phyloP scores from a whole-genome alignment of 2,797 vertebrate species.

The Pangasius krempfi region DNA sequence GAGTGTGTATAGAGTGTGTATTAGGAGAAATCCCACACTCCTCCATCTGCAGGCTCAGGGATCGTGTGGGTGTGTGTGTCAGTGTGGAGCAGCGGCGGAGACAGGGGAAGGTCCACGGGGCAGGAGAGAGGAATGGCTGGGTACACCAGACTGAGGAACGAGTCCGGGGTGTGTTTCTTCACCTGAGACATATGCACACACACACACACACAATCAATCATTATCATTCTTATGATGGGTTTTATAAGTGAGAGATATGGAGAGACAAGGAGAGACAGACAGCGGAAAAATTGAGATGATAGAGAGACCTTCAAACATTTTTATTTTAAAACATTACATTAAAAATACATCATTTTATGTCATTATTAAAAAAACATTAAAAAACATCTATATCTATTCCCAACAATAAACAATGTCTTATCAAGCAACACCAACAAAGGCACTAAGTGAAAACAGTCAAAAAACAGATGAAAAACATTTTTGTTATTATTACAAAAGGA shows the following conservation, averaged over 20 bases:
- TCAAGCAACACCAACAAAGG: too few relatives aligned
- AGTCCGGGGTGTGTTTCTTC: slow-evolving; percentile 86
- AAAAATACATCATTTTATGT: too few relatives aligned
- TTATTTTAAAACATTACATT: too few relatives aligned
- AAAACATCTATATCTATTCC: too few relatives aligned
- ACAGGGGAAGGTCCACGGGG: slow-evolving; percentile 68
- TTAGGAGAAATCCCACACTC: slow-evolving; percentile 78
- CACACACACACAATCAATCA: slow-evolving; percentile 16
- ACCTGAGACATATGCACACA: slow-evolving; percentile 70
- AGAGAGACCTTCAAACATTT: neutral
- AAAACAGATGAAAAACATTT: too few relatives aligned
- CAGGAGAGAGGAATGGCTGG: slow-evolving; percentile 80
- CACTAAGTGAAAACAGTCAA: too few relatives aligned
- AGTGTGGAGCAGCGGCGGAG: slow-evolving; percentile 62
- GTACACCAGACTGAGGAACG: slow-evolving; percentile 88
- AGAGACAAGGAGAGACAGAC: neutral
- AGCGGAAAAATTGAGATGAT: neutral
- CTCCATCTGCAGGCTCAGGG: slow-evolving; percentile 59
- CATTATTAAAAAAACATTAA: too few relatives aligned
- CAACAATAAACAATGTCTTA: too few relatives aligned
- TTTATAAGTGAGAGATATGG: too few relatives aligned
- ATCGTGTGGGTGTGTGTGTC: slow-evolving; percentile 46
- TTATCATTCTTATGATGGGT: neutral
- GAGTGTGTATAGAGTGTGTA: neutral
- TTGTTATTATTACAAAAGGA: too few relatives aligned